Evolutionary conservation across 1,140 invertebrate genomes (phyloP).

Genomic region (Hycleus cichorii): DNA sequence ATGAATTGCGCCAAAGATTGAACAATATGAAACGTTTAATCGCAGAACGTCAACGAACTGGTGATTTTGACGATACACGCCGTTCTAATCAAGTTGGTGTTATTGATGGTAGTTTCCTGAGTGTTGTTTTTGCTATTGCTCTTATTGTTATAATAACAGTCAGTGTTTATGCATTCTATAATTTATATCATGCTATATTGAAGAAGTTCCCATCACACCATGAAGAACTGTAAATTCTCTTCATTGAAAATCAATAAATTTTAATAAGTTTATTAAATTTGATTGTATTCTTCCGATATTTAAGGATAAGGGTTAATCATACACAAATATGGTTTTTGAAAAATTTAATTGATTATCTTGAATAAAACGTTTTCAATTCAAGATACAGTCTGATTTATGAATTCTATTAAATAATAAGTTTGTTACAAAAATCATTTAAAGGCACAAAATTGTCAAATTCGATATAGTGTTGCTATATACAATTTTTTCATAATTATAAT

Average conservation of each 20-base stretch:
- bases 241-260: background rate
- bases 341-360: slow-evolving; percentile 4
- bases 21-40: slow-evolving; percentile 72
- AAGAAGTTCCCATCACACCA: slow-evolving; percentile 72
- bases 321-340: slow-evolving; percentile 5
- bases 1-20: slow-evolving; percentile 65
- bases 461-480: slow-evolving; percentile 11
- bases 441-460: slow-evolving; percentile 12
- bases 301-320: background rate
- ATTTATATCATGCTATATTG: slow-evolving; percentile 68
- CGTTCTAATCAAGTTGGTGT: slow-evolving; percentile 45
- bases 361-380: background rate
- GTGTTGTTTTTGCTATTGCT: slow-evolving; percentile 67
- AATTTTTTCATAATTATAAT: slow-evolving; percentile 7
- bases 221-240: slow-evolving; percentile 57
- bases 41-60: slow-evolving; percentile 56
- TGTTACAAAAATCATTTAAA: slow-evolving; percentile 9
- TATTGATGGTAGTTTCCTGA: slow-evolving; percentile 73
- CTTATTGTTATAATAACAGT: slow-evolving; percentile 69
- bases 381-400: slow-evolving; percentile 3
- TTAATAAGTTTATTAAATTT: background rate
- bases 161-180: slow-evolving; percentile 75
- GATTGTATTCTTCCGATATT: background rate
- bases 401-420: slow-evolving; percentile 10
- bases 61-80: slow-evolving; percentile 42